Evolutionary conservation across 92 coral and sea anemone species (phyloP).

Genomic region (Actinernus sp.): DNA sequence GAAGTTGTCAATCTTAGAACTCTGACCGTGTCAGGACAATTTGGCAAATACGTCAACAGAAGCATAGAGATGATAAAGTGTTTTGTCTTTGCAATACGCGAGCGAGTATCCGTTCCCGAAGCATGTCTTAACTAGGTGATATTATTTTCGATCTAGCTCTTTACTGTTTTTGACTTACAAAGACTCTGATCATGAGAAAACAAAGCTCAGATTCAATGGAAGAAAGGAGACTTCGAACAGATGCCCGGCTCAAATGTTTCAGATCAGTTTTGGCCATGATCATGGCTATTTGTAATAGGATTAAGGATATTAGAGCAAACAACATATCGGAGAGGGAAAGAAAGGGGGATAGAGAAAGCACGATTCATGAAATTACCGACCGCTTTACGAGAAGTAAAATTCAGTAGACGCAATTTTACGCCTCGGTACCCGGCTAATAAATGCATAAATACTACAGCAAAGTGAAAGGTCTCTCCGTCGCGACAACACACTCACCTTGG

Average conservation of each 20-base stretch:
- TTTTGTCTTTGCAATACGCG: too few species aligned
- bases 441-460: too few species aligned
- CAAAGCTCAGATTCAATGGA: not conserved
- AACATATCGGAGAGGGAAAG: too few species aligned
- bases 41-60: conserved; percentile 27
- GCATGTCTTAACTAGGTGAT: too few species aligned
- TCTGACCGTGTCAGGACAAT: conserved; percentile 8
- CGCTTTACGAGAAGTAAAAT: too few species aligned
- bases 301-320: conserved; percentile 6
- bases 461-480: not conserved
- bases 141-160: too few species aligned
- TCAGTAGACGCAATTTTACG: too few species aligned
- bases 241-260: conserved; percentile 11
- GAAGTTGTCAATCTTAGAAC: conserved; percentile 55
- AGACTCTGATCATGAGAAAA: not conserved
- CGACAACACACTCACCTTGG: conserved; percentile 4
- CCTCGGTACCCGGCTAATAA: too few species aligned
- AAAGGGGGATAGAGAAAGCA: too few species aligned
- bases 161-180: too few species aligned
- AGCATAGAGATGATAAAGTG: conserved; percentile 7
- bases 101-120: too few species aligned
- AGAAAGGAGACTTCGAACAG: conserved; percentile 9
- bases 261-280: conserved; percentile 15
- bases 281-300: conserved; percentile 15
- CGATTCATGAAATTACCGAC: too few species aligned